These are phyloP conservation scores for Micrasema longulum DNA, from an alignment of 1,140 invertebrate species.

Conservation along the genomic window DNA sequence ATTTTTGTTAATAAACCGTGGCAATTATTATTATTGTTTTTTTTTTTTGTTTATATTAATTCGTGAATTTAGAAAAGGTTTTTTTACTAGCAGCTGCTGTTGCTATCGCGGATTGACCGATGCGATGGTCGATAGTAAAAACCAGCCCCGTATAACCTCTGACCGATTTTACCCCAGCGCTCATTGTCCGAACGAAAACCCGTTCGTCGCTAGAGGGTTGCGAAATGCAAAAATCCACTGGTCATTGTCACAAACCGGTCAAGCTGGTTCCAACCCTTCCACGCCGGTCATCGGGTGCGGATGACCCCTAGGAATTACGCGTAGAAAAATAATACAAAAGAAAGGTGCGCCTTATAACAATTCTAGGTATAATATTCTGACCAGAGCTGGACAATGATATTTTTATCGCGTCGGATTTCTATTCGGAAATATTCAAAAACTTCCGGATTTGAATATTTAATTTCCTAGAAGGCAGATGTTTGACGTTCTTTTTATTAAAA, in stretches of 20 bases:
- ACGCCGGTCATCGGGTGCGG: conserved; percentile 28
- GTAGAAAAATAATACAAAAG: conserved; percentile 35
- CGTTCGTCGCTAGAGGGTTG: conserved; percentile 38
- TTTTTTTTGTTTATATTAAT: too few relatives aligned
- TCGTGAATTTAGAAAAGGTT: too few relatives aligned
- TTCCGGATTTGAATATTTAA: conserved; percentile 26
- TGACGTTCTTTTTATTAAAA: neutral
- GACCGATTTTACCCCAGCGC: neutral
- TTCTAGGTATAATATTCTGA: neutral
- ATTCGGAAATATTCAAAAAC: conserved; percentile 13
- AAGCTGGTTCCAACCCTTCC: conserved; percentile 42
- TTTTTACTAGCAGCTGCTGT: neutral
- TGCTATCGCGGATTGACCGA: neutral
- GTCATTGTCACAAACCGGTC: conserved; percentile 41
- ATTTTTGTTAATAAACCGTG: too few relatives aligned
- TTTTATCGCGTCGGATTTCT: conserved; percentile 19
- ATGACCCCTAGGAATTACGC: conserved; percentile 42
- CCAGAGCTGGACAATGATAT: conserved; percentile 19
- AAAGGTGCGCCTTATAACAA: neutral
- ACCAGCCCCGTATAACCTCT: conserved; percentile 4
- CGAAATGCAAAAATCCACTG: conserved; percentile 40
- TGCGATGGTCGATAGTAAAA: conserved; percentile 5
- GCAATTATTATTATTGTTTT: too few relatives aligned
- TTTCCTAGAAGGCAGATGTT: conserved; percentile 16
- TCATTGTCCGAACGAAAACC: conserved; percentile 32